Base-by-base conservation (phyloP, 2,797 vertebrate genomes). In the Astyanax mexicanus region DNA sequence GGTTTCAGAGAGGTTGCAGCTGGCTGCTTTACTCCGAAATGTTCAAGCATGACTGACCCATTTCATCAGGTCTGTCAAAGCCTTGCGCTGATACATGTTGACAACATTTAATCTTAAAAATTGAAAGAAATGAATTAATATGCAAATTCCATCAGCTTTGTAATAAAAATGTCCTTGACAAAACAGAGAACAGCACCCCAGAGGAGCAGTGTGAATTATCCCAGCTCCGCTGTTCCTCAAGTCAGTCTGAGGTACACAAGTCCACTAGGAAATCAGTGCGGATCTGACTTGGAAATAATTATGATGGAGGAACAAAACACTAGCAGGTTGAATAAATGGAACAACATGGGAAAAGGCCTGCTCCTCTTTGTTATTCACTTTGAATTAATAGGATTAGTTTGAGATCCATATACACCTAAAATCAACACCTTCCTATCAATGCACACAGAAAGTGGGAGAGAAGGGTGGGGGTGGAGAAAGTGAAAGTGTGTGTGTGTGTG, bases 111-210 rank as follows among this genome's bases (percentile, higher is more conserved):
- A 98, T 98, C 95, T 97, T 96, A 96, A 97, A 97, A 97, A 98
- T 95, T 96, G 96, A 98, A 98, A 97, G 96, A 97, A 98, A 98
- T 97, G 95, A 99, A 99, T 98, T 98, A 98, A 98, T 98, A 99
- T 99, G 97, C 96, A 98, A 99, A 99, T 99, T 96, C 95, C 94
- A 95, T 95, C 96, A 95, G 94, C 96, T 97, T 98, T 97, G 97
- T 96, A 97, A 97, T 96, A 97, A 96, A 97, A 98, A 97, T 94
- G 96, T 96, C 97, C 97, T 99, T 98, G 96, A 90, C 95, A 96
- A 96, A 93, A 84, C 93, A 93, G 92, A 94, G 94, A 93, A 95
- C 94, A 95, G 93, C 93, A 94, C 94, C 95, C 94, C 94, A 73
- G 91, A 95, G 95, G 94, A 95, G 94, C 95, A 91, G 91, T 94